Conservation (phyloP, 2,797 vertebrate species). For the Pempheris klunzingeri region DNA sequence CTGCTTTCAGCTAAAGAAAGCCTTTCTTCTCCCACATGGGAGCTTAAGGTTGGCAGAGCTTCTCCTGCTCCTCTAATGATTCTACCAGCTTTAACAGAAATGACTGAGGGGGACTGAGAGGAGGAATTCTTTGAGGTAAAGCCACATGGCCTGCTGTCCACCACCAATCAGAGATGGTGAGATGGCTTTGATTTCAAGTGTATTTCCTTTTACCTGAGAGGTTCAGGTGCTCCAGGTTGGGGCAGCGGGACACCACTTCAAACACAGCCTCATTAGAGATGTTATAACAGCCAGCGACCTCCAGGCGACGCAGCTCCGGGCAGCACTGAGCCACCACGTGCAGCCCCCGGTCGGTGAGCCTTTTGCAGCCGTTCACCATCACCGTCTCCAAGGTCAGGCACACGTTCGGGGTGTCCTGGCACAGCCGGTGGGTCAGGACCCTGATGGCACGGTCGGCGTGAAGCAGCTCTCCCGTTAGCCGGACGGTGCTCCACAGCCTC, state of each 20-base stretch:
- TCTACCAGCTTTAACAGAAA: slow-evolving; percentile 80
- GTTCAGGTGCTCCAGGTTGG: slow-evolving; percentile 96
- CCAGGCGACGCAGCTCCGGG: slow-evolving; percentile 93
- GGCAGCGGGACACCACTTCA: slow-evolving; percentile 96
- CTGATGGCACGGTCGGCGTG: slow-evolving; percentile 94
- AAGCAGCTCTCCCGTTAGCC: slow-evolving; percentile 92
- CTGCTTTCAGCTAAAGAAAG: slow-evolving; percentile 75
- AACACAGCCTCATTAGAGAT: slow-evolving; percentile 97
- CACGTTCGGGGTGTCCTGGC: slow-evolving; percentile 98
- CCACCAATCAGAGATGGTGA: slow-evolving; percentile 2
- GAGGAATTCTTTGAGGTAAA: slow-evolving; percentile 70
- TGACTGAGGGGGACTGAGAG: slow-evolving; percentile 53
- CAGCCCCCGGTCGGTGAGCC: slow-evolving; percentile 97
- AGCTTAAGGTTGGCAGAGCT: slow-evolving; percentile 80
- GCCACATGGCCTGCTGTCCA: too few relatives aligned
- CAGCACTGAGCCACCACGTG: slow-evolving; percentile 95
- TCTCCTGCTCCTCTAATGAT: slow-evolving; percentile 79
- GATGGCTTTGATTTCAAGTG: background rate
- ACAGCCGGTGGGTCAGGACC: slow-evolving; percentile 95
- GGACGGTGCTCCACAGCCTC: slow-evolving; percentile 92
- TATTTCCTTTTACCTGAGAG: slow-evolving; percentile 91
- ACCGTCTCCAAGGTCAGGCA: slow-evolving; percentile 97
- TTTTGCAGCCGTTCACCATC: slow-evolving; percentile 92
- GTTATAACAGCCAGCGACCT: slow-evolving; percentile 96
- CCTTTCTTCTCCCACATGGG: slow-evolving; percentile 78